Percentiles rank a stretch among this genome's conserved stretches.
These are phyloP conservation scores for Porites evermanni DNA, from an alignment of 92 coral and sea anemone genomes.

Conservation along the genomic window DNA sequence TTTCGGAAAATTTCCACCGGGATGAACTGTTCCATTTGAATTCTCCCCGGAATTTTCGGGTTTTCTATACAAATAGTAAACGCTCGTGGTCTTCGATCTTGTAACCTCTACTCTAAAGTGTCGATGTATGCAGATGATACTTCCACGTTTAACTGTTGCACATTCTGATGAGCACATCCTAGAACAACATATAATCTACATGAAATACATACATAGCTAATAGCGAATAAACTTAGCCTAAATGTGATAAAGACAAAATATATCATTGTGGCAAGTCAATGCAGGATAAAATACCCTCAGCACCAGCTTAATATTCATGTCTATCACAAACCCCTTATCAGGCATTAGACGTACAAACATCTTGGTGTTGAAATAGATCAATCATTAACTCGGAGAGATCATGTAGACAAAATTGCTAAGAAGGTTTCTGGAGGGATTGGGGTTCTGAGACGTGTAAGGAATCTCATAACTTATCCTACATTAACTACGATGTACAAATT, in stretches of 20 bases:
- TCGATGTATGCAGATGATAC: conserved; percentile 45
- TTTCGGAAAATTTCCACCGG: no score
- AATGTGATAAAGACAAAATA: conserved; percentile 49
- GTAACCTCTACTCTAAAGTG: background rate
- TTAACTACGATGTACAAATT: no score
- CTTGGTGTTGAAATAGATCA: no score
- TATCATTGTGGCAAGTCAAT: conserved; percentile 36
- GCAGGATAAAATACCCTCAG: conserved; percentile 18
- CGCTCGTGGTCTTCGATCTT: conserved; percentile 5
- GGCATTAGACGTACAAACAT: background rate
- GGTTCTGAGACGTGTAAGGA: no score
- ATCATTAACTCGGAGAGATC: no score
- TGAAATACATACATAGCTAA: conserved; percentile 37
- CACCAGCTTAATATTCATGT: conserved; percentile 30
- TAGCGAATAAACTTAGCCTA: conserved; percentile 42
- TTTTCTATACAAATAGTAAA: no score
- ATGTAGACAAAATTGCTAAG: no score
- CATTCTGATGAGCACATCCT: conserved; percentile 5
- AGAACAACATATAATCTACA: conserved; percentile 27
- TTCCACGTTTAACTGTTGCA: background rate
- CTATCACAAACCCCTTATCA: conserved; percentile 8
- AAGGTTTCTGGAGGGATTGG: no score
- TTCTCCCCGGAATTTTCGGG: no score
- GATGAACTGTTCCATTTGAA: no score
- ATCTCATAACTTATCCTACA: no score